Conservation (phyloP, 1,140 invertebrate genomes). For the Mactra quadrangularis region DNA sequence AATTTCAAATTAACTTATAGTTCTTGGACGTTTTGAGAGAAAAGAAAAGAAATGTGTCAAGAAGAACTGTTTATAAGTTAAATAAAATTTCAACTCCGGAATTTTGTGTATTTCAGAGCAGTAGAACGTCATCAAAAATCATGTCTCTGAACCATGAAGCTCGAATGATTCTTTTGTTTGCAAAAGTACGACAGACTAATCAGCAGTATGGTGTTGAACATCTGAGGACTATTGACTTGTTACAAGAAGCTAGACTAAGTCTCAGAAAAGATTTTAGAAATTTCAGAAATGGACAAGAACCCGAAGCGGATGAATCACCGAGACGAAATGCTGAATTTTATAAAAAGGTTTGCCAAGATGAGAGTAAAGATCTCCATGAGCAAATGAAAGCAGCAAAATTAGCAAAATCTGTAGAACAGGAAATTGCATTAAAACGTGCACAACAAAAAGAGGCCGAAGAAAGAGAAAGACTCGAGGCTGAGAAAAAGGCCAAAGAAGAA, state of each 20-base stretch:
- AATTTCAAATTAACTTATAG: too few relatives aligned
- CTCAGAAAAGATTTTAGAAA: neutral
- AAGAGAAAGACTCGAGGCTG: neutral
- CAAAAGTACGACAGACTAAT: neutral
- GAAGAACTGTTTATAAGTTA: too few relatives aligned
- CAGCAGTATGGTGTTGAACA: neutral
- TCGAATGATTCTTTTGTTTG: neutral
- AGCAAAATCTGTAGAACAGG: neutral
- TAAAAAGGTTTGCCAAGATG: too few relatives aligned
- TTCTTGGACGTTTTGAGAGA: too few relatives aligned
- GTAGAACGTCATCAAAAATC: neutral
- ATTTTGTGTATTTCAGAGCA: conserved; percentile 2
- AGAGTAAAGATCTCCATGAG: too few relatives aligned
- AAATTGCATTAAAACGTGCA: neutral
- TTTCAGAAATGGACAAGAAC: neutral
- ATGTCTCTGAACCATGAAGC: neutral
- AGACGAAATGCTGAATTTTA: too few relatives aligned
- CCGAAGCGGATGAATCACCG: neutral
- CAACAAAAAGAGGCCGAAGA: neutral
- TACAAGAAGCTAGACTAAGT: neutral
- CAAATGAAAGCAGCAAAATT: too few relatives aligned
- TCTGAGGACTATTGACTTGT: neutral
- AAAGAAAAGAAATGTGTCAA: too few relatives aligned
- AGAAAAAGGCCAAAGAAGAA: neutral
- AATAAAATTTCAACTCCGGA: too few relatives aligned